Percentiles rank a stretch among this genome's conserved stretches.
Evolutionary conservation across 2,797 vertebrate species (phyloP).

Genomic region (Rhyacichthys aspro): DNA sequence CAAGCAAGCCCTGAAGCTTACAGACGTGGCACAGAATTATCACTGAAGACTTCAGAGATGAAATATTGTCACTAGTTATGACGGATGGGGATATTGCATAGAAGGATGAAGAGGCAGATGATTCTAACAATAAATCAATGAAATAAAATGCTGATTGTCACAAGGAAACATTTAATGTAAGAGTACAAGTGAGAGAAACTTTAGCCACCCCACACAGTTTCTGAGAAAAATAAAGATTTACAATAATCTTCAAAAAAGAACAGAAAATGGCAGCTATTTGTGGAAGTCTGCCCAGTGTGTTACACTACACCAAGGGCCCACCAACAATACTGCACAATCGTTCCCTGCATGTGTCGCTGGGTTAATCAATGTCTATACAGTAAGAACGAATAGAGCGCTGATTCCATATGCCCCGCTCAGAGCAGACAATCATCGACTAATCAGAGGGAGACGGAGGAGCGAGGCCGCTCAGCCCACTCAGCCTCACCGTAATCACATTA

Average conservation of each 20-base stretch:
- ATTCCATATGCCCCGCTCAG: slow-evolving; percentile 73
- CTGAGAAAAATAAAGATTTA: slow-evolving; percentile 37
- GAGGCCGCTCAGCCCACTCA: slow-evolving; percentile 65
- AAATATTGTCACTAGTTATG: slow-evolving; percentile 13
- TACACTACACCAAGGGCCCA: slow-evolving; percentile 44
- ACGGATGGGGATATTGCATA: slow-evolving; percentile 8
- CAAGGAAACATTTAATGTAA: slow-evolving; percentile 7
- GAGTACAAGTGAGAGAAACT: neutral
- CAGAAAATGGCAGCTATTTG: slow-evolving; percentile 63
- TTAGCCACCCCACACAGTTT: too few relatives aligned
- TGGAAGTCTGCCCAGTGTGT: slow-evolving; percentile 55
- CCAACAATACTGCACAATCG: slow-evolving; percentile 73
- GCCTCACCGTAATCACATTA: slow-evolving; percentile 67
- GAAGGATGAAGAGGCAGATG: slow-evolving; percentile 3
- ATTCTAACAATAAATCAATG: slow-evolving; percentile 18
- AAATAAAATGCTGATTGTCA: slow-evolving; percentile 6
- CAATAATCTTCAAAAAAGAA: slow-evolving; percentile 55
- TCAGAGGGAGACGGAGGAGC: slow-evolving; percentile 69
- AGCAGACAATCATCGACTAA: slow-evolving; percentile 79
- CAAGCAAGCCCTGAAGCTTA: slow-evolving; percentile 52
- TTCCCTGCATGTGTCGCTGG: slow-evolving; percentile 63
- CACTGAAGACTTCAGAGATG: slow-evolving; percentile 31
- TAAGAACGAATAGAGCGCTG: slow-evolving; percentile 70
- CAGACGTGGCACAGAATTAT: slow-evolving; percentile 38
- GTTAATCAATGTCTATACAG: slow-evolving; percentile 79